Evolutionary conservation across 2,888 invertebrate species (phyloP).

Genomic region (Amorpha juglandis): DNA sequence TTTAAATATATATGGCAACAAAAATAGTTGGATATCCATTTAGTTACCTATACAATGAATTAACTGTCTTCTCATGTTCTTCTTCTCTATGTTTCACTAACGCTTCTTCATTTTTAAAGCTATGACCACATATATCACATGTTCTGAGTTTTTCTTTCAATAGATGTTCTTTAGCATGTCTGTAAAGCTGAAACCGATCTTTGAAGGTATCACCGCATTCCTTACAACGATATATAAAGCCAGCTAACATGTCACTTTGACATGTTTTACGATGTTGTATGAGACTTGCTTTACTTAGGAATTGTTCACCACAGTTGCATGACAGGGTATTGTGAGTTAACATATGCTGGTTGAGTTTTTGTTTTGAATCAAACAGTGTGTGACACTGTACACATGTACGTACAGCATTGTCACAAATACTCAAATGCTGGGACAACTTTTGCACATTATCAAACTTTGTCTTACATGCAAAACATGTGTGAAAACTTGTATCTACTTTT

Average conservation of each 20-base stretch:
- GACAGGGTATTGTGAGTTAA: constrained; percentile 52
- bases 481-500: constrained; percentile 47
- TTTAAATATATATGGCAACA: no score
- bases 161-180: constrained; percentile 71
- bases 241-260: constrained; percentile 59
- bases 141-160: constrained; percentile 58
- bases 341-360: constrained; percentile 69
- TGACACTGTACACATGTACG: constrained; percentile 71
- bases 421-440: constrained; percentile 69
- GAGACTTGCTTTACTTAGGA: constrained; percentile 58
- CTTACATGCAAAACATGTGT: constrained; percentile 72
- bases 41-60: constrained; percentile 60
- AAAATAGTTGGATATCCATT: no score
- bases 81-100: constrained; percentile 62
- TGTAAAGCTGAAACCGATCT: constrained; percentile 65
- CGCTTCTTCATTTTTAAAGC: constrained; percentile 58
- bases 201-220: constrained; percentile 68
- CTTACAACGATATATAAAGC: constrained; percentile 69
- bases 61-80: constrained; percentile 56
- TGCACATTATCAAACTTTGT: constrained; percentile 59
- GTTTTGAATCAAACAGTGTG: constrained; percentile 67
- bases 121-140: constrained; percentile 72
- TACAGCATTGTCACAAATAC: constrained; percentile 64
- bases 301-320: constrained; percentile 67
- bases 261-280: constrained; percentile 64